Percentiles rank a stretch among this genome's conserved stretches.
Evolutionary conservation across 2,888 invertebrate species (phyloP).

Genomic region (Ganaspis brasiliensis): DNA sequence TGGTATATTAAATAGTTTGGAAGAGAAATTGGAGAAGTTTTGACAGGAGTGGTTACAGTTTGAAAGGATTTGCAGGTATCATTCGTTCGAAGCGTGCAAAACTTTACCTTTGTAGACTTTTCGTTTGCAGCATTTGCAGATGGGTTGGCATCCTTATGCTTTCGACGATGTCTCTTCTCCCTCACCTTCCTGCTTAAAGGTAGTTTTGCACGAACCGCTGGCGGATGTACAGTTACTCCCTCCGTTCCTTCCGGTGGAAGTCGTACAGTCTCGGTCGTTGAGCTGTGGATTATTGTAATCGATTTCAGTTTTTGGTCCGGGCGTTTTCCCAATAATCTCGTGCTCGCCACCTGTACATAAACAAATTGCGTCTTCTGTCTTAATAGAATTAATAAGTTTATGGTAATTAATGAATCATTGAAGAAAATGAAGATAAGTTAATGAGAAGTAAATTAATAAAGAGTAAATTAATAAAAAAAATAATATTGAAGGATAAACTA

Average conservation of each 20-base stretch:
- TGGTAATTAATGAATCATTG: too few relatives aligned
- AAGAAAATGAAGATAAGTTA: too few relatives aligned
- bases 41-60: background rate
- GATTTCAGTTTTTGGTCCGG: slow-evolving; percentile 91
- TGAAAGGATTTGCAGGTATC: background rate
- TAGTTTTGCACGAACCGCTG: slow-evolving; percentile 92
- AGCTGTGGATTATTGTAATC: slow-evolving; percentile 94
- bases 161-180: slow-evolving; percentile 83
- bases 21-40: slow-evolving; percentile 20
- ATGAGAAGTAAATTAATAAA: too few relatives aligned
- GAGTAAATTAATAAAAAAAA: too few relatives aligned
- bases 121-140: slow-evolving; percentile 76
- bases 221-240: slow-evolving; percentile 90
- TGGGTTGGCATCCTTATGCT: slow-evolving; percentile 80
- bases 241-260: slow-evolving; percentile 88
- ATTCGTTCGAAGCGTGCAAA: slow-evolving; percentile 15
- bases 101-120: slow-evolving; percentile 79
- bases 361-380: background rate
- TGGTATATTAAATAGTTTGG: background rate
- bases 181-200: slow-evolving; percentile 93
- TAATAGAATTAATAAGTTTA: background rate
- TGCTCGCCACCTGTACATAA: slow-evolving; percentile 87
- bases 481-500: too few relatives aligned
- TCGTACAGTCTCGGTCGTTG: slow-evolving; percentile 93
- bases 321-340: slow-evolving; percentile 90